Conservation (phyloP, 2,888 invertebrate genomes). For the Trypoxylon attenuatum region DNA sequence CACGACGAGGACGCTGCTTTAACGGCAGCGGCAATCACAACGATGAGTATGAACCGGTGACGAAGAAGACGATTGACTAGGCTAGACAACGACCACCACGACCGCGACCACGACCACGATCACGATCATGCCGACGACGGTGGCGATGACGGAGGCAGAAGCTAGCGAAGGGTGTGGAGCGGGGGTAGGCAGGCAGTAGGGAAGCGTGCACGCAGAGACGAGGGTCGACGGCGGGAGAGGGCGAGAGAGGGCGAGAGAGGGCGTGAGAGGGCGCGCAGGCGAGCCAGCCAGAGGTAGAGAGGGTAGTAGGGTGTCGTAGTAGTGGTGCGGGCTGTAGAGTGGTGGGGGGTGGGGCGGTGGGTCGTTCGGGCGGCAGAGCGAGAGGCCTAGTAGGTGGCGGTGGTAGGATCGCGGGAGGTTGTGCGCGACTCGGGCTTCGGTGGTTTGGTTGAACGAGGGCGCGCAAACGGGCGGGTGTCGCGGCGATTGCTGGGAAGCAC, state of each 20-base stretch:
- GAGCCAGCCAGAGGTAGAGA: constrained; percentile 10
- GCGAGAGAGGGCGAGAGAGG: constrained; percentile 20
- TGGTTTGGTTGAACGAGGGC: constrained; percentile 68
- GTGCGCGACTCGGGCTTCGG: constrained; percentile 46
- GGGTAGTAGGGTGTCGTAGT: constrained; percentile 26
- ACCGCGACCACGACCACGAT: neutral
- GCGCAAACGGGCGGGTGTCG: constrained; percentile 60
- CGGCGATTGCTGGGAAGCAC: constrained; percentile 49
- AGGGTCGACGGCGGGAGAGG: neutral
- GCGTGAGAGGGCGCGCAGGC: constrained; percentile 32
- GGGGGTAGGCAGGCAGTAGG: neutral
- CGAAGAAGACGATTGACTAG: too few relatives aligned
- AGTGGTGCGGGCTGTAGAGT: constrained; percentile 30
- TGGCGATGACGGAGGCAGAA: neutral
- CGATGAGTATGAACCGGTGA: neutral
- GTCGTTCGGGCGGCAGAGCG: constrained; percentile 3
- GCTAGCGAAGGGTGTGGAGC: neutral
- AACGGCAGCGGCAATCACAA: neutral
- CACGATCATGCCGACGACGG: neutral
- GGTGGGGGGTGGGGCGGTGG: constrained; percentile 36
- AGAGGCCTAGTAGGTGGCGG: constrained; percentile 44
- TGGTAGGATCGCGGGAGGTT: constrained; percentile 59
- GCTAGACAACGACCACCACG: too few relatives aligned
- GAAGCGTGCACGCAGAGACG: neutral
- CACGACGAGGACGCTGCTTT: neutral